Evolutionary conservation across 92 coral and sea anemone species (phyloP), one percentile per base, ranked within the genome.

Genomic region (Palythoa grandis): DNA sequence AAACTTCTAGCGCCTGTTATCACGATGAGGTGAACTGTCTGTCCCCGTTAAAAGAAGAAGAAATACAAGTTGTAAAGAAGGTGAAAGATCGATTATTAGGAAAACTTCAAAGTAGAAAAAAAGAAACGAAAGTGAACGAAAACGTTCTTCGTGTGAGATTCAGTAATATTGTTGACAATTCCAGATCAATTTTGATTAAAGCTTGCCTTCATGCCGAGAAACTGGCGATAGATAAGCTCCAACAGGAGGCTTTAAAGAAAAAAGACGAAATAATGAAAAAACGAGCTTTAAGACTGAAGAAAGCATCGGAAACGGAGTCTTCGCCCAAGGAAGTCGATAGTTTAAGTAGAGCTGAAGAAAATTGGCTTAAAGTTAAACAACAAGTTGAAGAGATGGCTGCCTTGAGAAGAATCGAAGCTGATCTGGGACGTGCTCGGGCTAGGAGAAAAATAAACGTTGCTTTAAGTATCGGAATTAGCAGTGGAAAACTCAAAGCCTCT

Each of bases 341-440:
- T 63, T 76, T 63, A 19, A 22, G 29, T 76, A 76, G 90, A 24
- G 88, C 76, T 2, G 88, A 72, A 2, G 82, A 72, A 7, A 60
- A 70, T 6, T 90, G 93, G 93, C 58, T 83, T 2, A 74, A 83
- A 63, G 25, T 63, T n/a, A 63, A 23, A 69, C 82, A 87, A n/a
- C 90, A 87, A 3, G 61, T 87, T 1, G 86, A 72, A 23, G 97
- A 94, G 38, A 65, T 94, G 85, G 97, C 93, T 5, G 78, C 89
- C 13, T 66, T 94, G 82, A 77, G 97, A 66, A 92, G 90, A 67
- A 85, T 94, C 57, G 95, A 92, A 37, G 87, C 93, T 11, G 92
- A 94, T 25, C 78, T 94, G 82, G 97, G 92, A 58, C 91, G 97
- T 47, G 95, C 97, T 15, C 85, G 92, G 53, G 95, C 95, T 22